Evolutionary conservation across 1,140 invertebrate species (phyloP).

Genomic region (Agrilus planipennis): DNA sequence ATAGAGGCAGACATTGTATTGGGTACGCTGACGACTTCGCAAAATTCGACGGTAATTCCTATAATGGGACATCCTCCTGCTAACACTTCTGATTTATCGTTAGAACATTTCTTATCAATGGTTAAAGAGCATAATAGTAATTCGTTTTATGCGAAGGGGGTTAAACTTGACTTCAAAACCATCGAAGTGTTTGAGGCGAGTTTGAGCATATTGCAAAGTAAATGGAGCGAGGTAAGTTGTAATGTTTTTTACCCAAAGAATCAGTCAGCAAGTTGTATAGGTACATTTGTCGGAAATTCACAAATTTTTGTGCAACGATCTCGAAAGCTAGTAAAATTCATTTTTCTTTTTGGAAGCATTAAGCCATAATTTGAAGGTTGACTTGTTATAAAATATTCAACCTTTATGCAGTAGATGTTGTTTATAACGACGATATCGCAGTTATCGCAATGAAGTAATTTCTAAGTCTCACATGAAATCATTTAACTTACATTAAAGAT

Average conservation of each 20-base stretch:
- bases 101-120: slow-evolving; percentile 57
- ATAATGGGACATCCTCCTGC: slow-evolving; percentile 80
- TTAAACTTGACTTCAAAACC: slow-evolving; percentile 83
- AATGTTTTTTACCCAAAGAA: neutral
- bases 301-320: neutral
- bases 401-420: too few relatives aligned
- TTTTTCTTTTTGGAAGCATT: neutral
- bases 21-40: slow-evolving; percentile 40
- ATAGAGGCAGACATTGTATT: slow-evolving; percentile 79
- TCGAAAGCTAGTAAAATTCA: neutral
- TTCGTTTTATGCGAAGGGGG: slow-evolving; percentile 57
- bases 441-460: too few relatives aligned
- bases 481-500: too few relatives aligned
- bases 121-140: slow-evolving; percentile 31
- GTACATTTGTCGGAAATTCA: neutral
- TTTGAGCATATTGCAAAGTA: slow-evolving; percentile 45
- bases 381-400: neutral
- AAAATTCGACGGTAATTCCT: slow-evolving; percentile 40
- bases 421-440: too few relatives aligned
- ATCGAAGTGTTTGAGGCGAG: slow-evolving; percentile 61
- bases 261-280: slow-evolving; percentile 16
- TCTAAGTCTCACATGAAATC: too few relatives aligned
- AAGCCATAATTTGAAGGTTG: neutral
- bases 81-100: slow-evolving; percentile 58
- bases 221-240: slow-evolving; percentile 16